A percentile compares a stretch with the other conserved stretches of the same genome.
Evolutionary conservation across 2,797 vertebrate genomes (phyloP).

Genomic region (Jordanella pulchra): DNA sequence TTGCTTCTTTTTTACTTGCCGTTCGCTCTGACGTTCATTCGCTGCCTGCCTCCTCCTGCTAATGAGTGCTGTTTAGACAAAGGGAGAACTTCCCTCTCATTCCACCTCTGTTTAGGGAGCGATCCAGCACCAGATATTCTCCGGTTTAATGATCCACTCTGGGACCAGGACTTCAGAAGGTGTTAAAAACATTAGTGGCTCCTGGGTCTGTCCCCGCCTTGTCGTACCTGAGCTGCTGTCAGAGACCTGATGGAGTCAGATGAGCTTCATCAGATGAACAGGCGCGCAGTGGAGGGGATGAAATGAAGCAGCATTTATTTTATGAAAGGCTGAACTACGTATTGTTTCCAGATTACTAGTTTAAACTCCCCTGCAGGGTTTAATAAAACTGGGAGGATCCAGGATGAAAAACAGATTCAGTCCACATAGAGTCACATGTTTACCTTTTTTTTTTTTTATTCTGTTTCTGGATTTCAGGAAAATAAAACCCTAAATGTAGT

Average conservation of each 20-base stretch:
- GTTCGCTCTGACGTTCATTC: slow-evolving; percentile 20
- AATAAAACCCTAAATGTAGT: background rate
- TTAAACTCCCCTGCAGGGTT: slow-evolving; percentile 8
- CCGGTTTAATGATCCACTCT: slow-evolving; percentile 75
- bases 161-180: slow-evolving; percentile 63
- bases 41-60: slow-evolving; percentile 50
- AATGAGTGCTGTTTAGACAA: slow-evolving; percentile 70
- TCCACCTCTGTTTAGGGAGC: slow-evolving; percentile 53
- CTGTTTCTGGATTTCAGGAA: background rate
- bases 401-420: too few species aligned
- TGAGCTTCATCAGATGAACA: slow-evolving; percentile 58
- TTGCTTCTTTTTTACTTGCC: slow-evolving; percentile 17
- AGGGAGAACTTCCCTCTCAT: slow-evolving; percentile 48
- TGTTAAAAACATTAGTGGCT: slow-evolving; percentile 59
- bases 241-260: slow-evolving; percentile 59
- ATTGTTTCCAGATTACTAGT: slow-evolving; percentile 13
- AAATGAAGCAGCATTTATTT: slow-evolving; percentile 12
- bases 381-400: too few species aligned
- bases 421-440: too few species aligned
- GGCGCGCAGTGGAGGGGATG: slow-evolving; percentile 21
- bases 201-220: slow-evolving; percentile 55
- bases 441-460: too few species aligned
- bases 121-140: slow-evolving; percentile 57
- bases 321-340: slow-evolving; percentile 12
- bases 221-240: slow-evolving; percentile 58